Base-by-base conservation (phyloP, 2,797 vertebrate genomes). In the Streptopelia turtur region DNA sequence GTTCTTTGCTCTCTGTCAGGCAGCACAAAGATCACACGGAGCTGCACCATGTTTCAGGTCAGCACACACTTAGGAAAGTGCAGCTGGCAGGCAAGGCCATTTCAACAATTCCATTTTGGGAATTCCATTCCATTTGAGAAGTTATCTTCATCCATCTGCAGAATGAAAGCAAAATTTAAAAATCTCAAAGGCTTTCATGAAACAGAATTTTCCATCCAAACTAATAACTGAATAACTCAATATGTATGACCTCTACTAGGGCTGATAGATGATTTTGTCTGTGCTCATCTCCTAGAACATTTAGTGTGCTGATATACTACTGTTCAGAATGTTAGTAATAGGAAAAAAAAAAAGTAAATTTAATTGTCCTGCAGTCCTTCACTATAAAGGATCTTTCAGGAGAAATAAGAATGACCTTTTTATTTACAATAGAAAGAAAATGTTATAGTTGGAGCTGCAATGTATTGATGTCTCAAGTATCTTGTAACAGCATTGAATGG, bases 41-140 rank as follows among this genome's bases (percentile, higher is more conserved):
- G 14, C 10, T 3, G 72, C 16, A 27, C 49, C 52, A 5, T 16
- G 6, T 10, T 25, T 47, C 70, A 13, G 82, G 65, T 53, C n/a
- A 10, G n/a, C 1, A 1, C 4, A 15, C 1, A 0, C 30, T 41
- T 12, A 55, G 63, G 79, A 5, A 13, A 10, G 59, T 0, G 65
- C 83, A 59, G 65, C 65, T 49, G 84, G 35, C 63, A 60, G 49
- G 8, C 27, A 8, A 24, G 15, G 31, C 47, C 35, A 5, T 18
- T 20, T 22, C 89, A 39, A 9, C 55, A 43, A 2, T 10, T 16
- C 35, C 31, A 0, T 9, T 75, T 39, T 1, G 18, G 43, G 43
- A 47, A 3, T 9, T 18, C 35, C 31, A 0, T 9, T 75, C 35
- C 1, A 59, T 24, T 22, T 30, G 64, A 78, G 64, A n/a, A 72